Evolutionary conservation across 2,888 invertebrate genomes (phyloP), one percentile per base, ranked within the genome.

Genomic region (Aporophyla lueneburgensis): DNA sequence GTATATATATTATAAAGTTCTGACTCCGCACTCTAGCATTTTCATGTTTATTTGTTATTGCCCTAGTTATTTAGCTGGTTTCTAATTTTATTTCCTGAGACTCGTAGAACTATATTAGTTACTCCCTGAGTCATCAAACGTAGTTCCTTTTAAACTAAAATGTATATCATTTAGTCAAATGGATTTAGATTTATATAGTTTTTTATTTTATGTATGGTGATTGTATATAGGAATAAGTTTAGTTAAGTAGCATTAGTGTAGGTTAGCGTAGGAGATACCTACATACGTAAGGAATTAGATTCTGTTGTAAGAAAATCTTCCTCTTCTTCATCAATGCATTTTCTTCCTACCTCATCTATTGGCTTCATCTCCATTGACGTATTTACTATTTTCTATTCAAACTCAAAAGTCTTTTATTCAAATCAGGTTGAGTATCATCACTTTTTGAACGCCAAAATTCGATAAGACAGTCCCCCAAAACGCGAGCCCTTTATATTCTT

Each of bases 151-250:
- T 43, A 51, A 62, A 21, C 14, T n/a, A 27, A 5, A 58, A 53
- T 1, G 27, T 40, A 66, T 76, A 88, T 90, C 87, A 69, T 78
- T 74, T 81, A 86, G 83, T 84, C 72, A 84, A 83, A 84, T 76
- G 86, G 82, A 80, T 85, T 79, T 66, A 54, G 81, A 79, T 83
- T 79, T 69, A 51, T 33, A 21, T 71, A 54, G 24, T 40, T 78
- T 33, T 74, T 80, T 76, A 74, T 16, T 85, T 86, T 66, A 71
- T 82, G n/a, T 40, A 14, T 6, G 1, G 54, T 54, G 12, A 58
- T 78, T 85, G 81, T 56, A 86, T 81, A 79, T 89, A 88, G 84
- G 54, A 58, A 73, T 89, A 85, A 86, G 78, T 76, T 74, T 81
- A 62, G 56, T 74, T 74, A 67, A 40, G 71, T 71, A 85, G 78